Evolutionary conservation across 2,113 vertebrate genomes (phyloP), one percentile per base, ranked within the genome.

Genomic region (Beaufortia kweichowensis): DNA sequence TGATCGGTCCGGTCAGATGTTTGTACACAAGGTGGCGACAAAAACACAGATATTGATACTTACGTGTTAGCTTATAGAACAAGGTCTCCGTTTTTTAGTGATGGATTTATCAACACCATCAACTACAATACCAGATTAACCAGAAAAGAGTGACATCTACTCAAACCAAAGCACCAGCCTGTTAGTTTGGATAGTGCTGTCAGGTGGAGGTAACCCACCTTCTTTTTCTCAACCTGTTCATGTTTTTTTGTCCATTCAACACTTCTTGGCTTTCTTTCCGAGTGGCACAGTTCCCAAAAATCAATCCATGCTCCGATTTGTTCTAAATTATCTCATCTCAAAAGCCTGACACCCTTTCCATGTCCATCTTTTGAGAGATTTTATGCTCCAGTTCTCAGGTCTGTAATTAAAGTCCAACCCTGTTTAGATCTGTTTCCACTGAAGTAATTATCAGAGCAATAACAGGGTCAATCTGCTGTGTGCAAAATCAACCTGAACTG

Each of bases 11-110:
- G 1, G 33, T 35, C 9, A 35, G 43, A 14, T 14, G 43, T 24
- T 28, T 72, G n/a, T 2, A 56, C 77, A 59, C 48, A 26, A 79
- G 77, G 61, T 56, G 77, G 77, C 60, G 73, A 10, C 8, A 39
- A 39, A 39, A 39, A 39, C 8, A 11, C 8, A 11, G 35, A 11
- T 39, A n/a, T 39, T 39, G 77, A 6, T 4, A n/a, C n/a, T n/a
- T n/a, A n/a, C n/a, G n/a, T n/a, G n/a, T n/a, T n/a, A 15, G 43
- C 3, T 11, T 43, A 2, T 43, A 15, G 43, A 4, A 14, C 43
- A 46, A 46, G 15, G 4, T 15, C 12, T 17, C 15, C 1, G 43
- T 46, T 1, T 46, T 46, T 46, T 5, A 46, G 12, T 46, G 43
- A 4, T 46, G 43, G 43, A 19, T 2, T 3, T 17, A 4, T 46